Base-by-base conservation (phyloP, 2,888 invertebrate species). In the Leucophenga montana region DNA sequence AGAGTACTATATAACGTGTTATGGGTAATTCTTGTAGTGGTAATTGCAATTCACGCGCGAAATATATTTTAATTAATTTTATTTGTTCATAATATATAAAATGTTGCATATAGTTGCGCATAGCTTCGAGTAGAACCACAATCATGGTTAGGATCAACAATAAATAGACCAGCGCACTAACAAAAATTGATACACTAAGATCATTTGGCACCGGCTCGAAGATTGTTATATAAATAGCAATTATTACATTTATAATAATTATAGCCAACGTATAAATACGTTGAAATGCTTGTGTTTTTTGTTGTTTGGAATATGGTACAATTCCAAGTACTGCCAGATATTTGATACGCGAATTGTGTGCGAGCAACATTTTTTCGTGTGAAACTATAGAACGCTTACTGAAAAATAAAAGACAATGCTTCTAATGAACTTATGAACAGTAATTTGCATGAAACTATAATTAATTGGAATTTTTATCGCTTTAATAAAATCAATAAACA, bases 101-200 rank as follows among this genome's bases (percentile, higher is more conserved):
- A 70, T 84, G 80, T 16, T 64, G 62, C 0, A 68, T 68, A 66
- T 81, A 80, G 6, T 75, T 73, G 8, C 72, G 66, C 73, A 81
- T 77, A 16, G 70, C 73, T 50, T 86, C 86, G 27, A 79, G 1
- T 3, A 82, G 64, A 6, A 84, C 74, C 13, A 81, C 75, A 33
- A 11, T 39, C 39, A 39, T 39, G 39, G 39, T 39, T 3, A 39
- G 1, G 9, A 39, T 8, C 11, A 39, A 5, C 39, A 39, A 39
- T 8, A 39, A 39, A 39, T 39, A 39, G 11, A 39, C 11, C 8
- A 39, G 11, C 1, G 4, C 39, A 11, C 39, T 11, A 11, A 39
- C 11, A 39, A 39, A 39, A 39, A 39, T 39, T 8, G 39, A 39
- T 39, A 39, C 39, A 5, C 8, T 39, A 8, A 39, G 8, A 39